Evolutionary conservation across 2,888 invertebrate species (phyloP).

Genomic region (Slavum lentiscoides): DNA sequence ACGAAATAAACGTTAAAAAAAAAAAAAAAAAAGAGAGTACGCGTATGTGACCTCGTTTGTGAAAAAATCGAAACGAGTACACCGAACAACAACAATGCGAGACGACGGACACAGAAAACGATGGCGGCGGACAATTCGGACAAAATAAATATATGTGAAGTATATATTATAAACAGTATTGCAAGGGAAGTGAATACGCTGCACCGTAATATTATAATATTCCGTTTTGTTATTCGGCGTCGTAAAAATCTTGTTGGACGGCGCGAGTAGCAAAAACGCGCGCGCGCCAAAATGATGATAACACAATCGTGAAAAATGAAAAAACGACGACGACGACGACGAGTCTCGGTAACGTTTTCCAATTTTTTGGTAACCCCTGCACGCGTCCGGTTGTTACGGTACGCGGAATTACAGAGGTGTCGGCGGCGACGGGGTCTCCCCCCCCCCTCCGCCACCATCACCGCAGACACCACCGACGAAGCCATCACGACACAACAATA

Average conservation of each 20-base stretch:
- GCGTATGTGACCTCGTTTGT: constrained; percentile 35
- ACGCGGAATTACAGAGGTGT: constrained; percentile 53
- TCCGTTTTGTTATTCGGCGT: neutral
- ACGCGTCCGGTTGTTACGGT: constrained; percentile 53
- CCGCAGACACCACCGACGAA: neutral
- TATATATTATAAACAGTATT: no score
- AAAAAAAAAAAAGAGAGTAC: constrained; percentile 36
- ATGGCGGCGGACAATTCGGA: neutral
- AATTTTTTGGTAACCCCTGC: constrained; percentile 50
- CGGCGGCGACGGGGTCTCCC: constrained; percentile 20
- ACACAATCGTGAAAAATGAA: neutral
- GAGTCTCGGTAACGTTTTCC: constrained; percentile 12
- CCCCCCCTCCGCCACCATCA: constrained; percentile 1
- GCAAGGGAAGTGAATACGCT: no score
- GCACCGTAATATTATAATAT: neutral
- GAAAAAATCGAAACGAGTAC: constrained; percentile 20
- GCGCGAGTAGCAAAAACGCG: no score
- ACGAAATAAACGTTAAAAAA: constrained; percentile 7
- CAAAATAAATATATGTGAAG: constrained; percentile 3
- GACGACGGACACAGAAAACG: neutral
- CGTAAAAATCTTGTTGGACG: neutral
- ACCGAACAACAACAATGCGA: neutral
- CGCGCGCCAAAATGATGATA: neutral
- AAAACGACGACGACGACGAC: neutral
- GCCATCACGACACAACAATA: constrained; percentile 31